A percentile compares a stretch with the other conserved stretches of the same genome.
phyloP scores from a whole-genome alignment of 2,888 invertebrate genomes.

The Drosophila koepferae region DNA sequence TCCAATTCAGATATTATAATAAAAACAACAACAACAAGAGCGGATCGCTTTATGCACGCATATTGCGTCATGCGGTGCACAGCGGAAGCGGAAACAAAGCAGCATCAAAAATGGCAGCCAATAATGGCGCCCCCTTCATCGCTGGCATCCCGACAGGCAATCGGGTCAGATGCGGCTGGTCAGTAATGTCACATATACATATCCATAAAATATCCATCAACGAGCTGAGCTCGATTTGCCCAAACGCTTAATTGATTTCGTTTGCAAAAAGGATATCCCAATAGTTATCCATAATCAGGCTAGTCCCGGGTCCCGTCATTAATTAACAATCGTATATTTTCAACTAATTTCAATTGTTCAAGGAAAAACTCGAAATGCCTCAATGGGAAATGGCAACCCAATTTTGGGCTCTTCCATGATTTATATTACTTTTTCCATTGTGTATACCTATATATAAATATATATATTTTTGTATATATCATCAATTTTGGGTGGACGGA shows the following conservation, averaged over 20 bases:
- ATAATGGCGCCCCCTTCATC: constrained; percentile 29
- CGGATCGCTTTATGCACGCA: constrained; percentile 36
- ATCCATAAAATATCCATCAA: constrained; percentile 58
- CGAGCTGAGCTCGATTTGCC: constrained; percentile 14
- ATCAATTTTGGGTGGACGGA: constrained; percentile 16
- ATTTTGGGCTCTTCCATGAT: constrained; percentile 1
- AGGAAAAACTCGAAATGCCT: not conserved
- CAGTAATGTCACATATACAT: constrained; percentile 30
- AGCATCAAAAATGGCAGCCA: constrained; percentile 57
- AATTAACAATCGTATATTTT: constrained; percentile 50
- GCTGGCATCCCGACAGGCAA: not conserved
- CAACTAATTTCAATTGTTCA: constrained; percentile 55
- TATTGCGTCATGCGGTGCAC: constrained; percentile 54
- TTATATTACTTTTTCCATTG: constrained; percentile 11
- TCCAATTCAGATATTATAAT: constrained; percentile 48
- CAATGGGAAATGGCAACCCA: not conserved
- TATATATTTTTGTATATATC: not conserved
- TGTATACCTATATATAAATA: not conserved
- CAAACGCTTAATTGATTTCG: constrained; percentile 37
- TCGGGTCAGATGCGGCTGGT: constrained; percentile 31
- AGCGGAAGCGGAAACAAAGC: constrained; percentile 76
- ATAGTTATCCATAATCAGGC: constrained; percentile 16
- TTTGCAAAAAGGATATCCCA: constrained; percentile 7
- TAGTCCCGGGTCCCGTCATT: constrained; percentile 20
- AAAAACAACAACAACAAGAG: constrained; percentile 20